Evolutionary conservation across 2,797 vertebrate genomes (phyloP).

Genomic region (Aythya fuligula): DNA sequence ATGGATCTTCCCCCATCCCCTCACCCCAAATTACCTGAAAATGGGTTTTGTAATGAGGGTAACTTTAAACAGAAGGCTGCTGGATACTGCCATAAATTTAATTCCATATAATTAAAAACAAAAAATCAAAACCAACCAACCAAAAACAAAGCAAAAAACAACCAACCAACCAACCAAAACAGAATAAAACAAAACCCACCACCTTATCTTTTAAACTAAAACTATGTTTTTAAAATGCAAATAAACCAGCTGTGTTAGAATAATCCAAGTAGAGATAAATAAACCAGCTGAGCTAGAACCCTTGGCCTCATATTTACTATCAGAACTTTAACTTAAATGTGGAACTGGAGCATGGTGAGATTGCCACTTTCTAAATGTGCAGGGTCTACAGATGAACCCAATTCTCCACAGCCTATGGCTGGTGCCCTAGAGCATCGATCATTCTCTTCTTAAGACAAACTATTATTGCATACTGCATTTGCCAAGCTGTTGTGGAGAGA

Average conservation of each 20-base stretch:
- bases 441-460: neutral
- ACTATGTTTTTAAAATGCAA: neutral
- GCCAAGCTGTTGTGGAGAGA: neutral
- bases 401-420: neutral
- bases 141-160: too few relatives aligned
- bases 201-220: neutral
- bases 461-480: neutral
- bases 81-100: neutral
- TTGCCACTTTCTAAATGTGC: neutral
- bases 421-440: neutral
- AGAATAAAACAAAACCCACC: too few relatives aligned
- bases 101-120: neutral
- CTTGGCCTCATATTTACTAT: neutral
- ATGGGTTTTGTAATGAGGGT: neutral
- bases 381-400: constrained; percentile 1
- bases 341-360: neutral
- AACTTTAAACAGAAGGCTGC: neutral
- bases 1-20: neutral
- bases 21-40: neutral
- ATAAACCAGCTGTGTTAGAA: neutral
- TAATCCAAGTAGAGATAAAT: neutral
- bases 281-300: neutral
- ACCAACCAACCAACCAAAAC: too few relatives aligned
- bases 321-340: neutral
- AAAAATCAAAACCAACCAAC: too few relatives aligned